These are phyloP conservation scores for Uropetala carovei DNA, from an alignment of 2,888 invertebrate genomes.

Conservation along the genomic window DNA sequence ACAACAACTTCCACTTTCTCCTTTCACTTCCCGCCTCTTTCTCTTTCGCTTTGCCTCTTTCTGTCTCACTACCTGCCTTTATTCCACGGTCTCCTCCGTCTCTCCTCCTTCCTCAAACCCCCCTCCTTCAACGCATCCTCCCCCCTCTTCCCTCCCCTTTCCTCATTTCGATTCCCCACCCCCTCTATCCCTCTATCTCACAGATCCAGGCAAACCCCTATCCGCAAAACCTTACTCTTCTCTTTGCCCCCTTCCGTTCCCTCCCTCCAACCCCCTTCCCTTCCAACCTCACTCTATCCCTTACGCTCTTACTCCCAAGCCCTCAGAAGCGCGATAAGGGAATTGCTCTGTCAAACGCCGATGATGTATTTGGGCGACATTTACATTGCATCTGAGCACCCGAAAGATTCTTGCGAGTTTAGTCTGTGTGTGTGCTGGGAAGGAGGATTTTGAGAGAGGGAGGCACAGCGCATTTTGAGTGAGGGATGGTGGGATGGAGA, in stretches of 20 bases:
- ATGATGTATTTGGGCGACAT: slow-evolving; percentile 94
- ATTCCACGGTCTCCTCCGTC: slow-evolving; percentile 25
- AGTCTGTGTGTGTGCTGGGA: background rate
- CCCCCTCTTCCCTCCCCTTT: background rate
- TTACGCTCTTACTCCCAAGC: slow-evolving; percentile 74
- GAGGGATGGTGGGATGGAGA: slow-evolving; percentile 11
- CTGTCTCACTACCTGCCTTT: background rate
- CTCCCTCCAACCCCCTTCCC: background rate
- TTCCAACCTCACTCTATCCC: slow-evolving; percentile 11
- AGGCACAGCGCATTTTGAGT: background rate
- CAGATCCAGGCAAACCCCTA: slow-evolving; percentile 41
- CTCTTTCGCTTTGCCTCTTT: background rate
- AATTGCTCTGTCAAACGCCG: slow-evolving; percentile 93
- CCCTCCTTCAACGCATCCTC: background rate
- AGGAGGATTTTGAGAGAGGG: background rate
- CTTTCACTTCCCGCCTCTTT: background rate
- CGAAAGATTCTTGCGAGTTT: slow-evolving; percentile 36
- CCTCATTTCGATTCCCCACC: background rate
- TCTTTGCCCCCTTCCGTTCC: background rate
- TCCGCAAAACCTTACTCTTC: background rate
- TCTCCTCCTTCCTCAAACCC: background rate
- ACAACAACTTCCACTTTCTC: too few species aligned
- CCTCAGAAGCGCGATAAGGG: slow-evolving; percentile 86
- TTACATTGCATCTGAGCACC: slow-evolving; percentile 79
- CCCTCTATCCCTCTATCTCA: slow-evolving; percentile 21